Base-by-base conservation (phyloP, 2,888 invertebrate species). In the Eugnorisma glareosa region DNA sequence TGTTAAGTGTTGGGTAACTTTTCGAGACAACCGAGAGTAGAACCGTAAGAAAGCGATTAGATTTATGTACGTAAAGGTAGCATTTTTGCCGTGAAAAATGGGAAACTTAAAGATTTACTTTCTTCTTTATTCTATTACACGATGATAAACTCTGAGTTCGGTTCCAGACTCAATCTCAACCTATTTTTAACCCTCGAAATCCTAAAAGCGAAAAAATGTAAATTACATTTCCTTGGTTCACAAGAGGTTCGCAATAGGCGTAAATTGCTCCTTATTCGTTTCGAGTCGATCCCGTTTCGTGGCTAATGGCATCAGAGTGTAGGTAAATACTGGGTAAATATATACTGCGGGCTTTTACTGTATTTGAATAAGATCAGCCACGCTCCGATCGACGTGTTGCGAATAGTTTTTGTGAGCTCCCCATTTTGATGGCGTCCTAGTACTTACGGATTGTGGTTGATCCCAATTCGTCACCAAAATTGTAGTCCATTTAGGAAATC, bases 361-460 rank as follows among this genome's bases (percentile, higher is more conserved):
- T 92, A 92, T 92, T 92, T 92, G 92, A 92, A 92, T 92, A 92
- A 91, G 91, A 89, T 86, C 82, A 85, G 80, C 82, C 78, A 70
- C 81, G 82, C 80, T 82, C 82, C 68, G 68, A 70, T 86, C 77
- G 80, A 73, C 75, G 83, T 84, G 86, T 87, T 70, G 83, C 82
- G 79, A 84, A 86, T 77, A 86, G 86, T 79, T 86, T 79, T 74
- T 75, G 67, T 51, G 40, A 73, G 57, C 75, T 81, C 45, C n/a
- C 0, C n/a, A 28, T 67, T 81, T 79, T 73, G 10, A 73, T 85
- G 61, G 43, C 28, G 8, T 28, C 79, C 83, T 86, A 71, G 79
- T 84, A 76, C 40, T 6, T 40, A 35, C 40, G 31, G 35, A 54
- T 59, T 43, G 35, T 59, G 15, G 11, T 71, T 81, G n/a, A 63